Base-by-base conservation (phyloP, 1,140 invertebrate species). In the Drosophila obscura region DNA sequence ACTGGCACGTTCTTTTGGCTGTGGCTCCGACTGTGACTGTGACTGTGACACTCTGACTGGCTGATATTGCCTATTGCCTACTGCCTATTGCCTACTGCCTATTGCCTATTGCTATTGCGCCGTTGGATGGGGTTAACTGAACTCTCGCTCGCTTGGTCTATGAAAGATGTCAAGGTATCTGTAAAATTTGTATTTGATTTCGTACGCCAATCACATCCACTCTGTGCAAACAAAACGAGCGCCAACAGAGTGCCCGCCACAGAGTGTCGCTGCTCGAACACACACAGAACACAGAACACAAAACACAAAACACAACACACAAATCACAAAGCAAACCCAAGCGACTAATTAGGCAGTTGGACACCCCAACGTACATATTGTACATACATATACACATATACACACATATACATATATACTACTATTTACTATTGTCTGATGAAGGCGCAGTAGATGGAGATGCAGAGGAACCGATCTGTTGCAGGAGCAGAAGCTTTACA, bases 91-190 rank as follows among this genome's bases (percentile, higher is more conserved):
- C 26, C 22, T 22, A 22, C 22, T 22, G 2, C 22, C n/a, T n/a
- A n/a, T n/a, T n/a, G n/a, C n/a, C n/a, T n/a, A 55, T 44, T 63
- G 73, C 31, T 39, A 39, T 39, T 39, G 35, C 35, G 35, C 11
- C 4, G 35, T 76, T 60, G 73, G 77, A 19, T 80, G 80, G 81
- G 71, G 81, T 85, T 85, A 87, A 85, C 85, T 50, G 87, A 90
- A 90, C 87, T 85, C 81, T 66, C 26, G 35, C 35, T 39, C 28
- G 68, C 68, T 67, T 76, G 60, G 63, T 61, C 87, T 90, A 80
- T 82, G 87, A 90, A 90, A 90, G 87, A 82, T 90, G 85, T 90
- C 85, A 90, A 90, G 85, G 85, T 87, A 78, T 76, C 31, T 84
- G 65, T 77, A 76, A 74, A 85, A 85, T 74, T 77, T 64, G 67